Conservation (phyloP, 2,797 vertebrate genomes). For the Pogoniulus pusillus region DNA sequence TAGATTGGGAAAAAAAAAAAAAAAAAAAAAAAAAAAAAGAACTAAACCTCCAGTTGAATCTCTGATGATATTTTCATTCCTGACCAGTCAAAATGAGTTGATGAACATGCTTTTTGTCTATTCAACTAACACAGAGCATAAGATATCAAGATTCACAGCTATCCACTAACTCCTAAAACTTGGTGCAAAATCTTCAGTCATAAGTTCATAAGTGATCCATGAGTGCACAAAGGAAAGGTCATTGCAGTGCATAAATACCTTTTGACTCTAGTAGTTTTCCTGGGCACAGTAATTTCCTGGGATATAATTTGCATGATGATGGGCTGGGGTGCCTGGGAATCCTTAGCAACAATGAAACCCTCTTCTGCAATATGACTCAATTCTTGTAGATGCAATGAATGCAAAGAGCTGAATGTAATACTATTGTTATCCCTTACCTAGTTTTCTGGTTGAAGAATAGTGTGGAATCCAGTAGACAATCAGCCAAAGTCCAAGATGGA, state of each 20-base stretch:
- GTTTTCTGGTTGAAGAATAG: neutral
- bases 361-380: neutral
- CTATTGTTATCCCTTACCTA: neutral
- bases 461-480: neutral
- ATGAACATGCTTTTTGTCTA: neutral
- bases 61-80: neutral
- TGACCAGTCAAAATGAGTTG: neutral
- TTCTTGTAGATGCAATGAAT: neutral
- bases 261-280: neutral
- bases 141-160: neutral
- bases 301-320: neutral
- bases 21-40: neutral
- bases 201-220: neutral
- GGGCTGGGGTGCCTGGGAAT: neutral
- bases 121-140: neutral
- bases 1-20: neutral
- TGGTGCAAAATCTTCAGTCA: neutral
- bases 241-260: neutral
- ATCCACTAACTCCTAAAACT: neutral
- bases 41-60: neutral
- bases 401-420: neutral
- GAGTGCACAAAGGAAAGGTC: neutral
- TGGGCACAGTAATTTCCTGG: neutral
- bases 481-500: neutral
- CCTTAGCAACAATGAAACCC: neutral